Base-by-base conservation (phyloP, 2,113 vertebrate genomes). In the Regulus satrapa region DNA sequence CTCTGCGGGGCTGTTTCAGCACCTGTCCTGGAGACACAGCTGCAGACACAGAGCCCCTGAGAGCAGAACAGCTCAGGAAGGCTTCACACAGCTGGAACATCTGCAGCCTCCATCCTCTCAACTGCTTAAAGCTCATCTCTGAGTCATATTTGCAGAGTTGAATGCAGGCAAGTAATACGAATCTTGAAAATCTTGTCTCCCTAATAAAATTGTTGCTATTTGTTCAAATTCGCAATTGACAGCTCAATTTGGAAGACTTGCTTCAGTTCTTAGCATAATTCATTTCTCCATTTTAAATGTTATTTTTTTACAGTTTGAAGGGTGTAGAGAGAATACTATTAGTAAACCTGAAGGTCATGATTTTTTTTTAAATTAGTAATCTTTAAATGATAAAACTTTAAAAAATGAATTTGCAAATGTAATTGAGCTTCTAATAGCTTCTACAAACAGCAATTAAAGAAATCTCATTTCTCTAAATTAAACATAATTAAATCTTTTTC, bases 391-490 rank as follows among this genome's bases (percentile, higher is more conserved):
- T 97, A 98, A 96, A 61, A 72, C 95, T 97, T 95, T 92, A 32
- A 92, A 98, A 97, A 97, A 97, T 94, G 93, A 97, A 97, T 97
- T 97, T 96, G 80, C 85, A 96, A 96, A 97, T 94, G 89, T 97
- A 98, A 98, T 96, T 98, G 97, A 97, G 97, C 95, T 97, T 97
- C 93, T 98, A 98, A 98, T 97, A 98, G 96, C 96, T 97, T 95
- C 93, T 97, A 97, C 95, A 96, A 96, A 97, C 89, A 97, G 95
- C 94, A 98, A 98, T 98, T 97, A 98, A 98, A 97, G 95, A 97
- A 98, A 97, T 97, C 94, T 98, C 94, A 97, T 98, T 98, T 98
- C 93, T 97, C 96, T 96, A 97, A 97, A 97, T 98, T 98, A 98
- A 98, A 96, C 90, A 96, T 97, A 98, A 98, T 97, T 76, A 98